Conservation (phyloP, 2,113 vertebrate genomes). For the Haliaeetus leucogaster region DNA sequence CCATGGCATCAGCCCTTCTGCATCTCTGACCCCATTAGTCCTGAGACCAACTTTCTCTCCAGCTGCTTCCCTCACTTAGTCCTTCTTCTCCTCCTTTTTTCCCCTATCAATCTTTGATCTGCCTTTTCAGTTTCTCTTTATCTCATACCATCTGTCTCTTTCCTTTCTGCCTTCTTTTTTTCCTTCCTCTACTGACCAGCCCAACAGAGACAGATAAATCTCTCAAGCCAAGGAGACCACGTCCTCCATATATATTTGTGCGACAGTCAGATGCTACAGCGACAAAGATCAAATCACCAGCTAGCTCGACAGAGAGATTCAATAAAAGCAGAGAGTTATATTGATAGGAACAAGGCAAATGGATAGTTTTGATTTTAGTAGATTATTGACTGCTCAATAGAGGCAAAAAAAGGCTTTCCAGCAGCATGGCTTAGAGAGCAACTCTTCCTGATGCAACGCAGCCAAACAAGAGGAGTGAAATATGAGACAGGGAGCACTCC, state of each 20-base stretch:
- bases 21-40: neutral
- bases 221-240: conserved; percentile 32
- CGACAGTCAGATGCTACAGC: neutral
- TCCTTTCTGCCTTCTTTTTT: neutral
- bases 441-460: neutral
- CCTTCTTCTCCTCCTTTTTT: neutral
- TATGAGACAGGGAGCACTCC: neutral
- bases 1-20: neutral
- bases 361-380: conserved; percentile 39
- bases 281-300: conserved; percentile 32
- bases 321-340: conserved; percentile 8
- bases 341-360: conserved; percentile 41
- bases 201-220: conserved; percentile 41
- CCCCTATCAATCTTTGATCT: neutral
- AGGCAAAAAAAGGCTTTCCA: neutral
- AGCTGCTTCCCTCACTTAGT: neutral
- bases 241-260: conserved; percentile 17
- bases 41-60: neutral
- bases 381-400: conserved; percentile 46
- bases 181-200: conserved; percentile 16
- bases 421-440: neutral
- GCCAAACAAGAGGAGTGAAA: neutral
- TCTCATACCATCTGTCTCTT: conserved; percentile 24
- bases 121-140: neutral
- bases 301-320: neutral